phyloP scores from a whole-genome alignment of 2,113 vertebrate species.

The Rhinolophus ferrumequinum region DNA sequence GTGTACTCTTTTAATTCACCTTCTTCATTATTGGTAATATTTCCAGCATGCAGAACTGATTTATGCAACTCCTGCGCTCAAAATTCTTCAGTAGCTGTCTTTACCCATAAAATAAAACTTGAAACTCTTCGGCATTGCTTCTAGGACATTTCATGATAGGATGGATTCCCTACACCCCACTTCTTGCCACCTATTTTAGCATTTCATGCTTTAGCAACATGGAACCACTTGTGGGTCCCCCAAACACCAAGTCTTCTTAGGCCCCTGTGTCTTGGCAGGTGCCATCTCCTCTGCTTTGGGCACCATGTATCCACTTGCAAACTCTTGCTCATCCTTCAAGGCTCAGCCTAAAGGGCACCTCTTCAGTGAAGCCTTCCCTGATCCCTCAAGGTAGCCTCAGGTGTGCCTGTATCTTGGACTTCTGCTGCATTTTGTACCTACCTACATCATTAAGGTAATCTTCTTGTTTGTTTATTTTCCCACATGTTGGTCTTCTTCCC shows the following conservation, averaged over 20 bases:
- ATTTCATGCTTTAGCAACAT: not conserved
- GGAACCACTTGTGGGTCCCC: not conserved
- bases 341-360: not conserved
- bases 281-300: not conserved
- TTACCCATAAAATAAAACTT: not conserved
- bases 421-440: not conserved
- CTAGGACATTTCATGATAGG: not conserved
- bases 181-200: not conserved
- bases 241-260: not conserved
- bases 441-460: not conserved
- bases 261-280: not conserved
- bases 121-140: not conserved
- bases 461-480: not conserved
- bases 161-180: no score
- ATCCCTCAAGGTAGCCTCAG: not conserved
- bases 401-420: not conserved
- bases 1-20: not conserved
- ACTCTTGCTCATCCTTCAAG: not conserved
- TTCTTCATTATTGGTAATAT: not conserved
- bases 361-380: not conserved
- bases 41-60: not conserved
- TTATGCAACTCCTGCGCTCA: not conserved
- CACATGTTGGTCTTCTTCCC: not conserved
- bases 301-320: not conserved
- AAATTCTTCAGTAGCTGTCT: not conserved